These are phyloP conservation scores for Sinocyclocheilus rhinocerous DNA, from an alignment of 2,113 vertebrate genomes.

Conservation along the genomic window DNA sequence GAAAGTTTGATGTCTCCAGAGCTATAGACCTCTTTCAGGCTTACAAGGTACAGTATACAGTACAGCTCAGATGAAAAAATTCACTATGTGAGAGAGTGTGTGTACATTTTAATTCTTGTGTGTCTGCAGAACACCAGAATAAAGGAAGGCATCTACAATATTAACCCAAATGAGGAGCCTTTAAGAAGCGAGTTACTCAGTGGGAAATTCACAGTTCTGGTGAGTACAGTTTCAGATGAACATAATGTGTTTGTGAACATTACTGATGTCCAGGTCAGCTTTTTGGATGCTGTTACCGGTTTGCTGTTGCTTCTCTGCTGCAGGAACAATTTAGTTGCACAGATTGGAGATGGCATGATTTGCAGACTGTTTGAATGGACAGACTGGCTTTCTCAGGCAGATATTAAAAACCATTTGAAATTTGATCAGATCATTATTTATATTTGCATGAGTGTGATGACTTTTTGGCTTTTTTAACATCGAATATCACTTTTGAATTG, in stretches of 20 bases:
- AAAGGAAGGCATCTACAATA: conserved; percentile 81
- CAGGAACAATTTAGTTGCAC: background rate
- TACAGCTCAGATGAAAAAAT: background rate
- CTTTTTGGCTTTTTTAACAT: background rate
- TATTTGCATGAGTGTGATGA: background rate
- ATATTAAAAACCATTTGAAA: background rate
- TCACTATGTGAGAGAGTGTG: background rate
- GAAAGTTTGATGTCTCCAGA: conserved; percentile 82
- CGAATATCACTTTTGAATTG: background rate
- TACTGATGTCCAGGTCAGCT: background rate
- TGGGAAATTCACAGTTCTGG: conserved; percentile 83
- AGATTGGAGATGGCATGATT: background rate
- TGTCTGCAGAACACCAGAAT: conserved; percentile 78
- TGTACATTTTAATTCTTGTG: background rate
- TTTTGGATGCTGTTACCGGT: background rate
- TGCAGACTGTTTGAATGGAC: background rate
- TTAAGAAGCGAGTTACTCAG: conserved; percentile 77
- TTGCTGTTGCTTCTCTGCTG: background rate
- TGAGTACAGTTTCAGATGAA: conserved; percentile 58
- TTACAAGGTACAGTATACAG: conserved; percentile 74
- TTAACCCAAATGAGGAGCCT: conserved; percentile 80
- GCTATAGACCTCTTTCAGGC: conserved; percentile 83
- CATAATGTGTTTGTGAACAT: conserved; percentile 5
- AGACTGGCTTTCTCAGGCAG: background rate
- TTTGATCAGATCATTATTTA: background rate